Evolutionary conservation across 1,140 invertebrate genomes (phyloP), one percentile per base, ranked within the genome.

Genomic region (Drosophila persimilis): DNA sequence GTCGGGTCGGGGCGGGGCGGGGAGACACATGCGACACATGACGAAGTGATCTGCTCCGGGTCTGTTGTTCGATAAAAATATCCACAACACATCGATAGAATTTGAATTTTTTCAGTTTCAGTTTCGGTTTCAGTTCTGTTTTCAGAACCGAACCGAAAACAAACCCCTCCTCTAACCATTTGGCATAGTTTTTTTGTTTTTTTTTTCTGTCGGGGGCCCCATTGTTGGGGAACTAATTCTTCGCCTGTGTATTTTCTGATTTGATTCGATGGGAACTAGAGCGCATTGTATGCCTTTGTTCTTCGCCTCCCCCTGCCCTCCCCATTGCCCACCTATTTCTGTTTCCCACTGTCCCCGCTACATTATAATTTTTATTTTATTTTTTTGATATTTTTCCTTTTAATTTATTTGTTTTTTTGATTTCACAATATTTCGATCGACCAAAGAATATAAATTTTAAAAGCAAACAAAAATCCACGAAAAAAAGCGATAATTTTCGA

Each of bases 401-500:
- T 85, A 85, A 88, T 85, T 85, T 85, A 85, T 85, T 85, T 85
- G 77, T 88, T 86, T 81, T 85, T 85, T 81, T 77, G 77, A 81
- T 85, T 85, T 85, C 81, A 88, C 81, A 85, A 85, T 88, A 88
- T 85, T 85, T 88, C 81, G 81, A 85, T 85, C 71, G 77, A 77
- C 69, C 77, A 61, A 86, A 52, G 77, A 73, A 77, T 81, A 85
- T 85, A 85, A 81, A 85, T 85, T 85, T 70, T 74, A 26, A 53
- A 65, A 66, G 45, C 50, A 52, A 3, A 2, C 44, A 11, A 43
- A 45, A 26, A 56, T 13, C 13, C 2, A 20, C 5, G 13, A 11
- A 55, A 13, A 53, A 24, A 46, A 54, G 41, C 44, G 53, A 73
- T 73, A 67, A 26, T 58, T 35, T 45, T 67, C 43, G 45, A 17